phyloP scores from a whole-genome alignment of 2,797 vertebrate species.

The Buphagus erythrorhynchus region DNA sequence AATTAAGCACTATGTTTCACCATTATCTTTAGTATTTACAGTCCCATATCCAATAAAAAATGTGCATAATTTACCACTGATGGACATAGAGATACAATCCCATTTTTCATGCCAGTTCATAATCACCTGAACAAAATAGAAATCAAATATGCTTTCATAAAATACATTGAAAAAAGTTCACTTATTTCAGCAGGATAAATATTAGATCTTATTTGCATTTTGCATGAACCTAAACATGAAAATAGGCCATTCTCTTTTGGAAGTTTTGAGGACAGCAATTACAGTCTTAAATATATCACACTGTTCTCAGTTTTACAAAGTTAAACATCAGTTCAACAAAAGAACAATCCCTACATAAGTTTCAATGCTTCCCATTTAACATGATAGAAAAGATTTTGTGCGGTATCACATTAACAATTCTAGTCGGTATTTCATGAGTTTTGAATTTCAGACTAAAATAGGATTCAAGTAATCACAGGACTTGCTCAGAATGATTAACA shows the following conservation, averaged over 20 bases:
- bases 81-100: neutral
- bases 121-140: neutral
- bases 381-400: neutral
- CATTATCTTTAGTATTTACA: neutral
- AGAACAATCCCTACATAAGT: neutral
- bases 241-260: neutral
- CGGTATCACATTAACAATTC: neutral
- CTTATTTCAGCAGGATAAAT: neutral
- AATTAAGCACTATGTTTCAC: neutral
- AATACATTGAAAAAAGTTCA: neutral
- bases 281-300: neutral
- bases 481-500: neutral
- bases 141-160: neutral
- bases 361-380: neutral
- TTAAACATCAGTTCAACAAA: neutral
- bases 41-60: neutral
- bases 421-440: neutral
- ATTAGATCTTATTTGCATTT: neutral
- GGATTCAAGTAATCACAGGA: neutral
- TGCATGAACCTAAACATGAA: neutral
- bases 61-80: neutral
- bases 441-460: neutral
- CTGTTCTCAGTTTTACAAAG: neutral
- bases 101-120: neutral
- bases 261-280: neutral